phyloP scores from a whole-genome alignment of 2,113 vertebrate genomes.

The Ammodramus savannarum region DNA sequence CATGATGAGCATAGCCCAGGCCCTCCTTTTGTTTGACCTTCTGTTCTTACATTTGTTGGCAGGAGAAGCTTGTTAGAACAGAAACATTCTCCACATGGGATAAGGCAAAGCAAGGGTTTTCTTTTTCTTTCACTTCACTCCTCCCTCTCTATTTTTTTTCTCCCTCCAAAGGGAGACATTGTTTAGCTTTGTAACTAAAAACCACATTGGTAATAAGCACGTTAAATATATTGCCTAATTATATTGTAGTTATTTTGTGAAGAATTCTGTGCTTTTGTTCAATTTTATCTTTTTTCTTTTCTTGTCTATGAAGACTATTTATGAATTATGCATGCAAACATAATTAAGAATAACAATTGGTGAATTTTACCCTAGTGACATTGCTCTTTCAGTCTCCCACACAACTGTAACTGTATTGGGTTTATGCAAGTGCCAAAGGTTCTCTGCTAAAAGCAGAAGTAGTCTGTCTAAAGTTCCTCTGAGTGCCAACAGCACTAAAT shows the following conservation, averaged over 20 bases:
- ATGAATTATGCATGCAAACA: constrained; percentile 68
- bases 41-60: not conserved
- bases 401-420: not conserved
- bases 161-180: not conserved
- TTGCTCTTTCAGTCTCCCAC: constrained; percentile 60
- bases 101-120: not conserved
- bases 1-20: not conserved
- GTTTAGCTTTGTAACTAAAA: constrained; percentile 6
- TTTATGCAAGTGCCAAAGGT: constrained; percentile 26
- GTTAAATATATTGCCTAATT: constrained; percentile 66
- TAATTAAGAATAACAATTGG: constrained; percentile 70
- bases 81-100: not conserved
- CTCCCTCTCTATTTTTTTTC: not conserved
- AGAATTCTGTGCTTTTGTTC: constrained; percentile 54
- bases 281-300: constrained; percentile 39
- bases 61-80: not conserved
- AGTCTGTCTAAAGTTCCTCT: constrained; percentile 30
- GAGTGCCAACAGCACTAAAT: not conserved
- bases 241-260: constrained; percentile 54
- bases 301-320: constrained; percentile 41
- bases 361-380: constrained; percentile 53
- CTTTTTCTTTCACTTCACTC: not conserved
- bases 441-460: constrained; percentile 31
- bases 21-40: not conserved
- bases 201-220: constrained; percentile 39